Base-by-base conservation (phyloP, 2,888 invertebrate species). In the Cheilosia scutellata region DNA sequence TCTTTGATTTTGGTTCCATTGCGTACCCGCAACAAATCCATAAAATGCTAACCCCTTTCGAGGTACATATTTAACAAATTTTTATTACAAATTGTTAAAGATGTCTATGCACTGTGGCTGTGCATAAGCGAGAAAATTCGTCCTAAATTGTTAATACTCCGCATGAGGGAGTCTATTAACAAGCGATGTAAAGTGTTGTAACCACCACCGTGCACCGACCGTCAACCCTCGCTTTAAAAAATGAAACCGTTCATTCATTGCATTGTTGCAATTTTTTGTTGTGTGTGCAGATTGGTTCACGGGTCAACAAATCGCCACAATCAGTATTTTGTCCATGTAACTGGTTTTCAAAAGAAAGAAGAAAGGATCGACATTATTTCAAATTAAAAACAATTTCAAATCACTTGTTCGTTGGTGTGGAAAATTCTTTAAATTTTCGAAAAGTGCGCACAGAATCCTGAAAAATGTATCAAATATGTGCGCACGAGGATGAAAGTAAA, bases 301-400 rank as follows among this genome's bases (percentile, higher is more conserved):
- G 74, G 51, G 51, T 70, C 79, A 79, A 49, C 58, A 75, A 55
- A 13, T 75, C 53, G 75, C 65, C 65, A 70, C 68, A 80, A 75
- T 70, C 16, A 20, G 47, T 29, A 25, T 49, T 51, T 71, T 44
- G 31, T 44, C n/a, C 25, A 7, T 20, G 63, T 11, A 58, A 62
- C 60, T 62, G 9, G 31, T 20, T 77, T 42, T 37, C 2, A n/a
- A 47, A 63, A 13, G 6, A 60, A 25, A 33, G 6, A 13, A 1
- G 11, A 20, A 68, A 20, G 20, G 20, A 20, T 20, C 20, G 20
- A 20, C 20, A 20, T 20, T 20, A 20, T 20, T 20, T 60, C 37
- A 65, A 60, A 25, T 53, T 55, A 66, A 51, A 71, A 51, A 51
- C 11, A 51, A 40, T 62, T 66, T 62, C 13, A 29, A 63, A 79